Evolutionary conservation across 2,113 vertebrate genomes (phyloP).

Genomic region (Dipodomys spectabilis): DNA sequence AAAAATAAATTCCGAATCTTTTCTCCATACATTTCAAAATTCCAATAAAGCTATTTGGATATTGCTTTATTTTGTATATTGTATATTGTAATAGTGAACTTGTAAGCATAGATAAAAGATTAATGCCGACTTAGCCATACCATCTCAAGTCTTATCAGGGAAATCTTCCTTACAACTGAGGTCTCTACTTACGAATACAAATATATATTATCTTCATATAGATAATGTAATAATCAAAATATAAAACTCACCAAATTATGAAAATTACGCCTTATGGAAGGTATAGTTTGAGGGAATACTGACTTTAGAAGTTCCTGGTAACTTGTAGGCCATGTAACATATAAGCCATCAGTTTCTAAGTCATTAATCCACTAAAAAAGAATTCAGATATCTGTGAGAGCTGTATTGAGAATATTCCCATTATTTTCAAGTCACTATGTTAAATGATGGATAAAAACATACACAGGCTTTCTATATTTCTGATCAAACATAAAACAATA

Average conservation of each 20-base stretch:
- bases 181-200: not conserved
- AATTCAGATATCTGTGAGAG: conserved; percentile 58
- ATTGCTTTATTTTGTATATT: not conserved
- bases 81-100: conserved; percentile 23
- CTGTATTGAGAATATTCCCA: not conserved
- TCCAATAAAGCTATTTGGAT: not conserved
- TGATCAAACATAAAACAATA: not conserved
- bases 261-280: conserved; percentile 94
- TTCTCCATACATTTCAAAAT: not conserved
- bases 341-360: conserved; percentile 93
- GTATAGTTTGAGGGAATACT: conserved; percentile 92
- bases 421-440: conserved; percentile 32
- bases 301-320: conserved; percentile 93
- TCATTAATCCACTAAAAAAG: conserved; percentile 95
- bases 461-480: not conserved
- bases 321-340: conserved; percentile 92
- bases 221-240: not conserved
- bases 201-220: not conserved
- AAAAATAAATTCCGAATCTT: not conserved
- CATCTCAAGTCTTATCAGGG: not conserved
- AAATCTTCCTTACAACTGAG: not conserved
- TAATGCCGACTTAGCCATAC: not conserved
- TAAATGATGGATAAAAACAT: conserved; percentile 27
- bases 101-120: not conserved
- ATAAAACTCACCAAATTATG: conserved; percentile 93